A percentile compares a stretch with the other conserved stretches of the same genome.
phyloP scores from a whole-genome alignment of 2,113 vertebrate genomes.

The Mesembrinibis cayennensis region DNA sequence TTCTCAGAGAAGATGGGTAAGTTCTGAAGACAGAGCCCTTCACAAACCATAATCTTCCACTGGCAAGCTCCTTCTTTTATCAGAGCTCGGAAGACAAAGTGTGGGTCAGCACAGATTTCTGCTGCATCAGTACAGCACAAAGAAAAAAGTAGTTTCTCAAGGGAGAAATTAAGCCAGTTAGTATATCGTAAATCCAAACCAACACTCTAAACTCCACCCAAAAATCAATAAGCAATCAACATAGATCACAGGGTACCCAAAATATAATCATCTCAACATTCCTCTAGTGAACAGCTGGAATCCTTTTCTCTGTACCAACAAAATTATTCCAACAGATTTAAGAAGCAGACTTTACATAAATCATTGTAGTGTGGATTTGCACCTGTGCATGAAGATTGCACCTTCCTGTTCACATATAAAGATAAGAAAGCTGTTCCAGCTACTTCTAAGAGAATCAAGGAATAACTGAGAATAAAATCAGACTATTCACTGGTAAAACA shows the following conservation, averaged over 20 bases:
- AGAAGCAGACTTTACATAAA: neutral
- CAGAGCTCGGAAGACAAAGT: neutral
- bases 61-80: neutral
- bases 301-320: neutral
- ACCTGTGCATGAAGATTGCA: neutral
- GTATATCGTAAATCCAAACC: conserved; percentile 25
- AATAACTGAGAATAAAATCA: neutral
- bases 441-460: neutral
- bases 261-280: conserved; percentile 4
- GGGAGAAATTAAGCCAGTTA: conserved; percentile 26
- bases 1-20: neutral
- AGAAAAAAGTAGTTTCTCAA: conserved; percentile 10
- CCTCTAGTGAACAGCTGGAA: neutral
- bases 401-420: neutral
- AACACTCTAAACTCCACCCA: conserved; percentile 24
- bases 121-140: neutral
- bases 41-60: neutral
- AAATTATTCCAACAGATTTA: neutral
- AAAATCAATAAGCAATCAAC: conserved; percentile 48
- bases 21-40: neutral
- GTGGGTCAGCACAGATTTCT: neutral
- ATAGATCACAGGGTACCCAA: conserved; percentile 10
- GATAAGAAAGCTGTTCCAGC: neutral
- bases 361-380: neutral
- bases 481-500: neutral